phyloP scores from a whole-genome alignment of 2,888 invertebrate genomes.

The Bruchidius siliquastri region DNA sequence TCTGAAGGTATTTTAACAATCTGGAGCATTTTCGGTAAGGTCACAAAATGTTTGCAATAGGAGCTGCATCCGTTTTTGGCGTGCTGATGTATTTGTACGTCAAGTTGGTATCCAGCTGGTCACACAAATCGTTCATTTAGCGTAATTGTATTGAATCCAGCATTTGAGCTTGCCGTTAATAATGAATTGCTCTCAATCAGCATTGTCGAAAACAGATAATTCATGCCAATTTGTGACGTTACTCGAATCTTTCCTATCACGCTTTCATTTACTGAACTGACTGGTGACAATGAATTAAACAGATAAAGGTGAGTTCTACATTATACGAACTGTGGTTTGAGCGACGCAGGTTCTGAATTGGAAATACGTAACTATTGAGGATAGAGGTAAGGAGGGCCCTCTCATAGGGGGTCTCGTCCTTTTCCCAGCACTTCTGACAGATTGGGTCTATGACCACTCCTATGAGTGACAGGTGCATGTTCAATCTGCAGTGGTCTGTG shows the following conservation, averaged over 20 bases:
- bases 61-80: too few relatives aligned
- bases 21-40: not conserved
- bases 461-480: too few relatives aligned
- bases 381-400: too few relatives aligned
- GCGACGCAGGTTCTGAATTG: too few relatives aligned
- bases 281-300: not conserved
- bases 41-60: not conserved
- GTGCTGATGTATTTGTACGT: not conserved
- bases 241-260: not conserved
- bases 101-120: not conserved
- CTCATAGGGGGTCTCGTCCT: too few relatives aligned
- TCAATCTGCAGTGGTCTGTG: too few relatives aligned
- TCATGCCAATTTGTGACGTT: not conserved
- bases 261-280: not conserved
- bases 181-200: not conserved
- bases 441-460: too few relatives aligned
- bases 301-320: not conserved
- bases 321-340: not conserved
- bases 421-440: too few relatives aligned
- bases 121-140: not conserved
- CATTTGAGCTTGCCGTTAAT: not conserved
- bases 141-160: not conserved
- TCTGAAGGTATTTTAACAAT: not conserved
- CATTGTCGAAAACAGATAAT: not conserved
- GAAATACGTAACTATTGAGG: too few relatives aligned